A percentile compares a stretch with the other conserved stretches of the same genome.
Conservation (phyloP, 2,888 invertebrate species). For the Rhingia rostrata region DNA sequence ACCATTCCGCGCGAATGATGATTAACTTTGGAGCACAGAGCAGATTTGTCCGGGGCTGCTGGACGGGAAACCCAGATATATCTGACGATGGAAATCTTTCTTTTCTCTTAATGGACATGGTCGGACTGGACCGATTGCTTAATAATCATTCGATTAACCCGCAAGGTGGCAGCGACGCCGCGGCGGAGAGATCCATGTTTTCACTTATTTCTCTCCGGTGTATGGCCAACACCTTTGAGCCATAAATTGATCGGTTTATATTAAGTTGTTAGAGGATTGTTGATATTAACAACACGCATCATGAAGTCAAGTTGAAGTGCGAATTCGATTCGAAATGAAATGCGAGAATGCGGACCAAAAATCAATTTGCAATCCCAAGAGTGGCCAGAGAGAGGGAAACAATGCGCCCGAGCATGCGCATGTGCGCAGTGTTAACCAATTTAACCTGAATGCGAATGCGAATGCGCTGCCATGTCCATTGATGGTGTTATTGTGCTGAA, state of each 20-base stretch:
- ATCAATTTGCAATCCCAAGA: slow-evolving; percentile 49
- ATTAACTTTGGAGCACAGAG: slow-evolving; percentile 63
- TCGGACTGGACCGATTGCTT: slow-evolving; percentile 59
- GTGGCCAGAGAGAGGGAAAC: slow-evolving; percentile 7
- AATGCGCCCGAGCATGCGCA: slow-evolving; percentile 1
- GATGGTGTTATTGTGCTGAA: slow-evolving; percentile 54
- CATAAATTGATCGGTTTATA: slow-evolving; percentile 71
- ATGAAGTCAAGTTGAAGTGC: slow-evolving; percentile 14
- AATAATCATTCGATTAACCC: slow-evolving; percentile 74
- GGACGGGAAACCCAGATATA: slow-evolving; percentile 39
- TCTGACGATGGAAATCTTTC: slow-evolving; percentile 65
- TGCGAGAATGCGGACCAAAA: slow-evolving; percentile 17
- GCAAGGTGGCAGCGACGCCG: slow-evolving; percentile 36
- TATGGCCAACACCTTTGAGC: slow-evolving; percentile 65
- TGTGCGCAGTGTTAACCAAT: slow-evolving; percentile 57
- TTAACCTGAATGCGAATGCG: slow-evolving; percentile 60
- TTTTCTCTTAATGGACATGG: slow-evolving; percentile 69
- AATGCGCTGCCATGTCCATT: slow-evolving; percentile 30
- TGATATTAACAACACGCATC: slow-evolving; percentile 61
- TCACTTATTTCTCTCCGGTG: slow-evolving; percentile 46
- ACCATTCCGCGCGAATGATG: slow-evolving; percentile 70
- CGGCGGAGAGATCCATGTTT: slow-evolving; percentile 41
- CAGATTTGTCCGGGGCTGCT: no score
- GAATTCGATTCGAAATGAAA: slow-evolving; percentile 32
- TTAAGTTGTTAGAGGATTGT: slow-evolving; percentile 70